These are phyloP conservation scores for Mythimna vitellina DNA, from an alignment of 2,888 invertebrate species.

Conservation along the genomic window DNA sequence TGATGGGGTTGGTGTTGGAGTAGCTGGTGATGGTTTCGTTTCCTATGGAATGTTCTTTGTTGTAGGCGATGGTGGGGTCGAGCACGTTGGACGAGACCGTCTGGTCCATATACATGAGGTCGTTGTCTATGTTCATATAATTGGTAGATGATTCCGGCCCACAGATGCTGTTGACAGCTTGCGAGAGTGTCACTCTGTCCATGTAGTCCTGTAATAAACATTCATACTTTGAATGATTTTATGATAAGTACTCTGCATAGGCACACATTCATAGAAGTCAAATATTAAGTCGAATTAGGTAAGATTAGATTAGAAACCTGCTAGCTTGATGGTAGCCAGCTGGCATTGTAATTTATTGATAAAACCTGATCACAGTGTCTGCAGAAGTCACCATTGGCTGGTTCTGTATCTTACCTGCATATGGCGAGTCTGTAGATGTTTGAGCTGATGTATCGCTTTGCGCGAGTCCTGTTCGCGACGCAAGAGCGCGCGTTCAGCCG, in stretches of 20 bases:
- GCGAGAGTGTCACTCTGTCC: constrained; percentile 85
- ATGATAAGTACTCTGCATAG: neutral
- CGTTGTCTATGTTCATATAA: constrained; percentile 84
- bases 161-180: constrained; percentile 87
- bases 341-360: neutral
- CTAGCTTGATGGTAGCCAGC: neutral
- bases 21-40: constrained; percentile 81
- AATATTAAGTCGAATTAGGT: neutral
- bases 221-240: neutral
- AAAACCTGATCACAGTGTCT: neutral
- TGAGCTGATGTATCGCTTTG: constrained; percentile 86
- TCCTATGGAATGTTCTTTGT: constrained; percentile 77
- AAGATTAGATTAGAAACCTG: neutral
- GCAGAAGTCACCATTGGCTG: too few species aligned
- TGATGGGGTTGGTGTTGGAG: constrained; percentile 73
- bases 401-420: constrained; percentile 78
- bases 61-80: constrained; percentile 77
- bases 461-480: constrained; percentile 87
- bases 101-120: constrained; percentile 86
- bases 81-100: constrained; percentile 79
- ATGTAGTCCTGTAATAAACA: constrained; percentile 83
- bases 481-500: constrained; percentile 83
- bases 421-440: constrained; percentile 83
- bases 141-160: constrained; percentile 80
- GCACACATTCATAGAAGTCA: neutral